phyloP scores from a whole-genome alignment of 2,113 vertebrate genomes.

The Zosterops pallidus region DNA sequence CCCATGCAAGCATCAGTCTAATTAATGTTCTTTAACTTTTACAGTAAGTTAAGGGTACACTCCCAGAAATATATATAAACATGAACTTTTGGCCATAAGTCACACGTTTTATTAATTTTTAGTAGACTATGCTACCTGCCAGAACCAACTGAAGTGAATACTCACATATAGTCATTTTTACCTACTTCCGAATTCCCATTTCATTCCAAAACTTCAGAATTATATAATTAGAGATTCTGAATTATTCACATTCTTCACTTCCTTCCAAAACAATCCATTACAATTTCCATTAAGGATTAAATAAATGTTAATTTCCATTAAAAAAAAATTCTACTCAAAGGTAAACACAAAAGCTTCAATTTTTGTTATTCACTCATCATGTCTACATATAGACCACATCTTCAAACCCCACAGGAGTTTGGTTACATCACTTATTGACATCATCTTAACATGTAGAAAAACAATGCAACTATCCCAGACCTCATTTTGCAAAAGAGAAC shows the following conservation, averaged over 20 bases:
- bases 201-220: not conserved
- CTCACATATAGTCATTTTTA: not conserved
- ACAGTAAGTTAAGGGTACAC: not conserved
- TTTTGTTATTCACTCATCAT: not conserved
- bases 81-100: not conserved
- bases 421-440: not conserved
- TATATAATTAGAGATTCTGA: not conserved
- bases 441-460: not conserved
- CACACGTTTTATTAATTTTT: not conserved
- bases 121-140: not conserved
- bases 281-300: not conserved
- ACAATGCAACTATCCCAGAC: not conserved
- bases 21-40: not conserved
- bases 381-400: not conserved
- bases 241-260: not conserved
- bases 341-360: not conserved
- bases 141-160: not conserved
- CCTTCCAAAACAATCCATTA: not conserved
- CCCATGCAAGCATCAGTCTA: not conserved
- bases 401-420: rapidly evolving
- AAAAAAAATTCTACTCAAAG: not conserved
- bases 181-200: not conserved
- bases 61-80: not conserved
- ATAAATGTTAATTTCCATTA: not conserved
- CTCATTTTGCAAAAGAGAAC: not conserved